phyloP scores from a whole-genome alignment of 2,113 vertebrate genomes.

The Otolemur garnettii region DNA sequence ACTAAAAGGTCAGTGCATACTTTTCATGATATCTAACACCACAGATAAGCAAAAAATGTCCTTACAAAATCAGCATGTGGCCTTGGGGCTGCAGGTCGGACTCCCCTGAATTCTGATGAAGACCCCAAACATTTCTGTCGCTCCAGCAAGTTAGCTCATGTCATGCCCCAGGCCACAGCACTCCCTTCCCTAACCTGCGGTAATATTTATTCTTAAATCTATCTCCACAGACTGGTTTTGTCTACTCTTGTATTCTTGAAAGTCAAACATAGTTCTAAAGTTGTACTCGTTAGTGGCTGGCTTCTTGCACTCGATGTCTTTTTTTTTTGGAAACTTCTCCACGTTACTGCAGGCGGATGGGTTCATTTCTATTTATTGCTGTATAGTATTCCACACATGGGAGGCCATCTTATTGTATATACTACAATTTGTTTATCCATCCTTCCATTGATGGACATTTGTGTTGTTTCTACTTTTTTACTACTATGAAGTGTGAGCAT shows the following conservation, averaged over 20 bases:
- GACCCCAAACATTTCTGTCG: neutral
- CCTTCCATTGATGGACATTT: neutral
- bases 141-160: neutral
- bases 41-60: too few relatives aligned
- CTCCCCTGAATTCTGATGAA: neutral
- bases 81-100: too few relatives aligned
- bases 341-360: neutral
- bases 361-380: neutral
- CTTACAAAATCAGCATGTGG: too few relatives aligned
- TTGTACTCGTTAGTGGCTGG: neutral
- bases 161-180: neutral
- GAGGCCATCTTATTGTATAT: neutral
- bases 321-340: neutral
- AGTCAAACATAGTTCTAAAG: neutral
- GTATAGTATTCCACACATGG: neutral
- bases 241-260: slow-evolving; percentile 18
- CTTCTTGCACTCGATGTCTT: neutral
- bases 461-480: neutral
- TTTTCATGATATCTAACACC: too few relatives aligned
- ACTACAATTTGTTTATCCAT: neutral
- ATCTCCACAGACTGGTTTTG: neutral
- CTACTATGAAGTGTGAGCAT: neutral
- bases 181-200: neutral
- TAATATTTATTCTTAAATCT: neutral
- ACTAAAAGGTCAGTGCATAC: too few relatives aligned